Evolutionary conservation across 1,140 invertebrate genomes (phyloP), one percentile per base, ranked within the genome.

Genomic region (Pararge aegeria): DNA sequence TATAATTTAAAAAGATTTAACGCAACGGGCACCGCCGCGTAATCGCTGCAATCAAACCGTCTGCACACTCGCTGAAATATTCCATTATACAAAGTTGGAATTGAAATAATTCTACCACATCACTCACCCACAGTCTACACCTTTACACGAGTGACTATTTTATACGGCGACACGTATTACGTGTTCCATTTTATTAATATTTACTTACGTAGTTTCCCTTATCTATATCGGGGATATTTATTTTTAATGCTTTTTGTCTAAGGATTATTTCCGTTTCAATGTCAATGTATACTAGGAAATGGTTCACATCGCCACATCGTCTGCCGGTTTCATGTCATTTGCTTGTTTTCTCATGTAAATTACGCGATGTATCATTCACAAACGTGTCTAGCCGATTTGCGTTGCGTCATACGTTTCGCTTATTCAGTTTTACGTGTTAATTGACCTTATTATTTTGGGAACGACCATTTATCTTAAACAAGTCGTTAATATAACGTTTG

Each of bases 221-320:
- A 27, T 60, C 24, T 52, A 46, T 49, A 53, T 53, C 48, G 15
- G 57, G 57, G 21, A 27, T 64, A 42, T 70, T 68, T 70, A 72
- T 73, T 73, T 78, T 73, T 73, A n/a, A 75, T 64, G 67, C n/a
- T 70, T 71, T 63, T 63, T 63, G 65, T 73, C 70, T 72, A 66
- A 50, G 40, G 50, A 61, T 69, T 73, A 78, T 75, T 73, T 78
- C 64, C 60, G 68, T 65, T 75, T 71, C 75, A 78, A 75, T 78
- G 73, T 70, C 66, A 73, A 65, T 73, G 30, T 44, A 27, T 61
- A 65, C 61, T 57, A 52, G 40, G 55, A 51, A 37, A 29, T 52
- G 9, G 37, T 49, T 61, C 51, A 61, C 24, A 27, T 27, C 42
- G 42, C 51, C 5, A 44, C 53, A 15, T 61, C 15, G 52, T 55